Evolutionary conservation across 2,113 vertebrate genomes (phyloP).

Genomic region (Poicephalus gulielmi): DNA sequence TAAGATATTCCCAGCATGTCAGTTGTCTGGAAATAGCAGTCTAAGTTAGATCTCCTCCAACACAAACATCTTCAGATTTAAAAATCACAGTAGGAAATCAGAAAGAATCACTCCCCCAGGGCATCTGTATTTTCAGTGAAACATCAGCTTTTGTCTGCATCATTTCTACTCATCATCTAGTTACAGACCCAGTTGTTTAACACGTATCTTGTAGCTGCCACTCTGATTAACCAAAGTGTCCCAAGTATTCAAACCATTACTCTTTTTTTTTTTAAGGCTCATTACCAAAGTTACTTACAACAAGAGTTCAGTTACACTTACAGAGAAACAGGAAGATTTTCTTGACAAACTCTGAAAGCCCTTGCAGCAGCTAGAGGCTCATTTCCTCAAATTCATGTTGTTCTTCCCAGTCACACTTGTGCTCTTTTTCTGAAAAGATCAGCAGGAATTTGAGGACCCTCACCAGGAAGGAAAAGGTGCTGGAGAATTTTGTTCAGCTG

Average conservation of each 20-base stretch:
- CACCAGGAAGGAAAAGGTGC: not conserved
- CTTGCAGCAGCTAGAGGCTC: not conserved
- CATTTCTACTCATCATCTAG: not conserved
- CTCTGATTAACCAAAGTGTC: not conserved
- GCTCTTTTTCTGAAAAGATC: not conserved
- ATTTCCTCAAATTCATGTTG: not conserved
- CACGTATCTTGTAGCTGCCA: not conserved
- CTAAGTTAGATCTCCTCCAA: not conserved
- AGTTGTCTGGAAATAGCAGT: not conserved
- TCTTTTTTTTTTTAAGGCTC: not conserved
- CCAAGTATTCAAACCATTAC: not conserved
- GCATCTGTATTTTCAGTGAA: not conserved
- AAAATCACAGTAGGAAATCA: slow-evolving; percentile 7
- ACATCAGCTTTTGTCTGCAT: not conserved
- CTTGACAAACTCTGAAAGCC: not conserved
- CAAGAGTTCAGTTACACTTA: not conserved
- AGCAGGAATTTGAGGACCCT: not conserved
- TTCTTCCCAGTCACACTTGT: not conserved
- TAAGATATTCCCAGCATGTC: not conserved
- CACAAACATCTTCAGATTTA: slow-evolving; percentile 16
- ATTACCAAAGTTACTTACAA: not conserved
- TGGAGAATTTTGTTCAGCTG: not conserved
- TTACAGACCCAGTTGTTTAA: not conserved
- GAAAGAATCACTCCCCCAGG: not conserved
- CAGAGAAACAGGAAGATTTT: not conserved